These are phyloP conservation scores for Danionella cerebrum DNA, from an alignment of 2,113 vertebrate species.

Conservation along the genomic window DNA sequence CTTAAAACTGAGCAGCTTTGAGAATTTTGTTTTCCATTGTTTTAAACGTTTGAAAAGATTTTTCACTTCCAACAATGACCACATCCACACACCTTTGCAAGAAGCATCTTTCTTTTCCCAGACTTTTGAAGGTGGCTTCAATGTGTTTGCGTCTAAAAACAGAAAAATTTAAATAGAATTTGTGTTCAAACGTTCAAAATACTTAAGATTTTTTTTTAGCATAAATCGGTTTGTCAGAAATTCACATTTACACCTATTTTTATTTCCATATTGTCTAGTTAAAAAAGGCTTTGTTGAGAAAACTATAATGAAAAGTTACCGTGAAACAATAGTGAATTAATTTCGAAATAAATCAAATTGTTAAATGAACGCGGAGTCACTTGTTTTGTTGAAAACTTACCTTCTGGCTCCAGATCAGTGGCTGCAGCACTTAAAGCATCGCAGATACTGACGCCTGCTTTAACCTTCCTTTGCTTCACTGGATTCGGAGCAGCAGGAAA, in stretches of 20 bases:
- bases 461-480: slow-evolving; percentile 48
- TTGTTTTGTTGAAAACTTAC: slow-evolving; percentile 4
- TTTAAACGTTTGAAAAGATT: background rate
- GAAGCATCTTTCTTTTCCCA: background rate
- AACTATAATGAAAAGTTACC: too few species aligned
- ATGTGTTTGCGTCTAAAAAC: slow-evolving; percentile 46
- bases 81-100: slow-evolving; percentile 13
- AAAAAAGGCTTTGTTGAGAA: too few species aligned
- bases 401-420: background rate
- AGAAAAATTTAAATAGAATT: background rate
- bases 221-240: too few species aligned
- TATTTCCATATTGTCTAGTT: too few species aligned
- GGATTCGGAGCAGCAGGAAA: slow-evolving; percentile 33
- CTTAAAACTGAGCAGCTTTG: background rate
- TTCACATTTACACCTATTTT: too few species aligned
- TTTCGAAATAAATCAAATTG: too few species aligned
- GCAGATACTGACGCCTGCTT: slow-evolving; percentile 28
- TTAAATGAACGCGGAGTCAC: background rate
- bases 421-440: background rate
- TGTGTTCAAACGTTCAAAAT: too few species aligned
- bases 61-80: background rate
- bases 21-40: background rate
- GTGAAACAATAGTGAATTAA: too few species aligned
- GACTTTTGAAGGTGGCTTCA: background rate
- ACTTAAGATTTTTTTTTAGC: too few species aligned